Evolutionary conservation across 2,113 vertebrate species (phyloP).

Genomic region (Pardalotus punctatus): DNA sequence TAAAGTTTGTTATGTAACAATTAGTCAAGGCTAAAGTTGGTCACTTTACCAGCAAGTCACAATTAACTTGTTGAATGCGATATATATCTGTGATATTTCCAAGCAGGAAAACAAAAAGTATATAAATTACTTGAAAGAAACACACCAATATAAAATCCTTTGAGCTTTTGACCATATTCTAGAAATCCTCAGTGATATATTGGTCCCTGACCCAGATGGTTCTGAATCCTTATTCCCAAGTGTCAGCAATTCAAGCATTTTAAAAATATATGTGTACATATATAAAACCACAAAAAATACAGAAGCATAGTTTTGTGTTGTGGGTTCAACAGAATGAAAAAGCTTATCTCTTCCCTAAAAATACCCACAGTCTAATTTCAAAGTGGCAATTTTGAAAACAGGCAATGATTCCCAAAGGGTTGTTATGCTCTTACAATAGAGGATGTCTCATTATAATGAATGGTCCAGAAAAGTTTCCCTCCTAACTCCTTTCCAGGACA

Average conservation of each 20-base stretch:
- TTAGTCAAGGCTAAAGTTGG: not conserved
- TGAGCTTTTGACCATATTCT: not conserved
- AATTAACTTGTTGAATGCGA: fast-evolving
- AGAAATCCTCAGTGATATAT: not conserved
- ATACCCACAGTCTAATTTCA: not conserved
- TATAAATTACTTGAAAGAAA: not conserved
- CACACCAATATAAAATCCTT: not conserved
- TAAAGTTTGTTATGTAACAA: not conserved
- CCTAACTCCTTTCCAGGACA: not conserved
- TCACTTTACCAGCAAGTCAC: not conserved
- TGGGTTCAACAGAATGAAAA: not conserved
- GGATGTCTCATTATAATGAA: not conserved
- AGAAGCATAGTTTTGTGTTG: not conserved
- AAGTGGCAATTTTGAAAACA: not conserved
- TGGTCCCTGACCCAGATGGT: not conserved
- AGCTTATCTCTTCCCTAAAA: not conserved
- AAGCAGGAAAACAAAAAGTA: not conserved
- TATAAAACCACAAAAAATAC: not conserved
- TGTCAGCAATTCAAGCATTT: not conserved
- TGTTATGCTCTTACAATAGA: not conserved
- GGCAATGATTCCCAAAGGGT: not conserved
- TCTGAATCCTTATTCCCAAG: not conserved
- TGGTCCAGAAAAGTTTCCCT: not conserved
- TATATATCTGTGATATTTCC: not conserved
- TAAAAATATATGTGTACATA: not conserved